A percentile compares a stretch with the other conserved stretches of the same genome.
Evolutionary conservation across 2,888 invertebrate genomes (phyloP).

Genomic region (Erebia palarica): DNA sequence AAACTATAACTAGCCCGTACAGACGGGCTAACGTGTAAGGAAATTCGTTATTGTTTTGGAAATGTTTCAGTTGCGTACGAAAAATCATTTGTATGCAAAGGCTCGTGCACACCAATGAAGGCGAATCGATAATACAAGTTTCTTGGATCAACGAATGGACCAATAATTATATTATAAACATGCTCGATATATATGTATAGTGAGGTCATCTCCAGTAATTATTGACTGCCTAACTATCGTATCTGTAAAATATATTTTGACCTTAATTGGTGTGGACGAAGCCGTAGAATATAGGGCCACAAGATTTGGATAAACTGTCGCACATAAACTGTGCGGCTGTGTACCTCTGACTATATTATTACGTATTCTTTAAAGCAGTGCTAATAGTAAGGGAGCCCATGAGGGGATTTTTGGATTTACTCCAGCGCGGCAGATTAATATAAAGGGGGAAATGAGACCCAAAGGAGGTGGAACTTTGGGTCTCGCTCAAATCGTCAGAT

Average conservation of each 20-base stretch:
- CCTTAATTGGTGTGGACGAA: not conserved
- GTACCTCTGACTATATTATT: conserved; percentile 2
- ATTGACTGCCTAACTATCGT: not conserved
- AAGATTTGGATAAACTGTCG: not conserved
- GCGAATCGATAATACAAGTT: not conserved
- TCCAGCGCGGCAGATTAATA: too few species aligned
- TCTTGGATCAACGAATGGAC: not conserved
- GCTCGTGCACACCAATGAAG: not conserved
- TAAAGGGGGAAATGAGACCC: too few species aligned
- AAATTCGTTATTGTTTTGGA: not conserved
- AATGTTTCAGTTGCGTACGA: not conserved
- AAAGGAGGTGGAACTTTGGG: too few species aligned
- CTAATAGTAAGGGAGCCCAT: too few species aligned
- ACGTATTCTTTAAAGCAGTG: not conserved
- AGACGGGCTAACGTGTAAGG: not conserved
- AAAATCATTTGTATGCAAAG: not conserved
- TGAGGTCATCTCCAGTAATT: not conserved
- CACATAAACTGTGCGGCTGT: not conserved
- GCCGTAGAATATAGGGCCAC: not conserved
- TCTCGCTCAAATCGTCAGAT: too few species aligned
- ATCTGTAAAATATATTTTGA: not conserved
- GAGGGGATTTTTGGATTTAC: too few species aligned
- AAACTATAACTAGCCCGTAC: too few species aligned
- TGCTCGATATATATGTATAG: not conserved
- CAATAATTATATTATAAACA: not conserved